A percentile compares a stretch with the other conserved stretches of the same genome.
These are phyloP conservation scores for Arbacia lixula DNA, from an alignment of 53 echinoderm and acorn worm species.

Conservation along the genomic window DNA sequence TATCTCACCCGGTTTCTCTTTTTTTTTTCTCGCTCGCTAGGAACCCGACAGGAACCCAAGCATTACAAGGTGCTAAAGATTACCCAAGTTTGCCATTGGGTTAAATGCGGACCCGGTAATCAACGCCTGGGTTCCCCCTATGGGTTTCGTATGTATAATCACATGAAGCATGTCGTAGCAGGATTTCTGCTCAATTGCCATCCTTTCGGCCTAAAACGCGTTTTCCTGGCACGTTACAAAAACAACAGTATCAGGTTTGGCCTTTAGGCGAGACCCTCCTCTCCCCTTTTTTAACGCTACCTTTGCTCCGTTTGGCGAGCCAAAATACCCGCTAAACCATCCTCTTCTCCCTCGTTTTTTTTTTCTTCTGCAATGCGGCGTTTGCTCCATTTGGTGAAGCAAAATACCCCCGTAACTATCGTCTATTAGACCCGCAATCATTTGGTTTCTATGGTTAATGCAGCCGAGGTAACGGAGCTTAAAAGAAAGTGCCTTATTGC, in stretches of 20 bases:
- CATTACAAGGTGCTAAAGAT: slow-evolving; percentile 60
- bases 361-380: slow-evolving; percentile 1
- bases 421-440: slow-evolving; percentile 26
- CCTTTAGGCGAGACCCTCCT: slow-evolving; percentile 48
- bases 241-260: slow-evolving; percentile 61
- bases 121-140: slow-evolving; percentile 46
- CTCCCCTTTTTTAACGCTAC: slow-evolving; percentile 28
- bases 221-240: slow-evolving; percentile 62
- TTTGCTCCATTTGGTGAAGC: slow-evolving; percentile 5
- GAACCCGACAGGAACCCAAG: slow-evolving; percentile 35
- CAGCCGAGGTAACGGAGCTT: slow-evolving; percentile 14
- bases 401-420: slow-evolving; percentile 28
- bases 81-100: slow-evolving; percentile 48
- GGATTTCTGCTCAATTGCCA: slow-evolving; percentile 63
- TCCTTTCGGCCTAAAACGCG: slow-evolving; percentile 62
- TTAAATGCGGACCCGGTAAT: slow-evolving; percentile 41
- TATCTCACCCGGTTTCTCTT: background rate
- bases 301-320: slow-evolving; percentile 5
- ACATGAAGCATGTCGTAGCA: slow-evolving; percentile 57
- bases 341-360: too few species aligned
- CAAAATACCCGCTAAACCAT: slow-evolving; percentile 11
- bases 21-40: too few species aligned
- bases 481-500: slow-evolving; percentile 2
- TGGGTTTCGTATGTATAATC: slow-evolving; percentile 59
- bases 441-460: slow-evolving; percentile 34